phyloP scores from a whole-genome alignment of 2,888 invertebrate species.

The Mystacides longicornis region DNA sequence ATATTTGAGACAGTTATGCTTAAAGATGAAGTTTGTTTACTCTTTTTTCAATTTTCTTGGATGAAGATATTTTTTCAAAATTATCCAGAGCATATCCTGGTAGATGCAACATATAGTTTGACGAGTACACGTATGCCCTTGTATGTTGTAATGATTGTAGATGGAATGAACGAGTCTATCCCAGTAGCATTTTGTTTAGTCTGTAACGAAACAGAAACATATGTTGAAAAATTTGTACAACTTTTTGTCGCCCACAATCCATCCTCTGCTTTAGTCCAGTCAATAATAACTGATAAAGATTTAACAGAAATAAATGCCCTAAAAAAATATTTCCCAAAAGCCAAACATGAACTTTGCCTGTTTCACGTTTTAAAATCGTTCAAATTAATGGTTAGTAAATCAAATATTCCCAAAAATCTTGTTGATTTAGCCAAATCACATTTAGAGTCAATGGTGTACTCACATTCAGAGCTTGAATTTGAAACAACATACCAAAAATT shows the following conservation, averaged over 20 bases:
- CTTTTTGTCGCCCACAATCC: slow-evolving; percentile 3
- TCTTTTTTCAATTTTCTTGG: neutral
- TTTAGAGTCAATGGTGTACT: slow-evolving; percentile 2
- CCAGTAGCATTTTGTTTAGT: slow-evolving; percentile 7
- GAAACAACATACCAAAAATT: neutral
- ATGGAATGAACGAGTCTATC: slow-evolving; percentile 5
- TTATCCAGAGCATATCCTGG: neutral
- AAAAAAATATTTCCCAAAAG: neutral
- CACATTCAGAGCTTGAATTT: neutral
- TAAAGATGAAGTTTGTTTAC: neutral
- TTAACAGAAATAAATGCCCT: slow-evolving; percentile 3
- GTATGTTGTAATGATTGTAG: neutral
- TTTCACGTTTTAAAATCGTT: slow-evolving; percentile 9
- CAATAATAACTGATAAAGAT: slow-evolving; percentile 7
- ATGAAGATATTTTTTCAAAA: neutral
- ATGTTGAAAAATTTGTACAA: slow-evolving; percentile 3
- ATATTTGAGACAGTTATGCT: neutral
- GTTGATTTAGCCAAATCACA: neutral
- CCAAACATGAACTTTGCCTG: slow-evolving; percentile 4
- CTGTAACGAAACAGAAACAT: neutral
- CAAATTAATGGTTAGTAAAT: neutral
- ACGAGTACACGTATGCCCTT: neutral
- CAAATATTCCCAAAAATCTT: neutral
- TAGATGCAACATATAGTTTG: neutral
- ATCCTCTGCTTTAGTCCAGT: neutral